phyloP scores from a whole-genome alignment of 2,113 vertebrate species.

The Platichthys stellatus region DNA sequence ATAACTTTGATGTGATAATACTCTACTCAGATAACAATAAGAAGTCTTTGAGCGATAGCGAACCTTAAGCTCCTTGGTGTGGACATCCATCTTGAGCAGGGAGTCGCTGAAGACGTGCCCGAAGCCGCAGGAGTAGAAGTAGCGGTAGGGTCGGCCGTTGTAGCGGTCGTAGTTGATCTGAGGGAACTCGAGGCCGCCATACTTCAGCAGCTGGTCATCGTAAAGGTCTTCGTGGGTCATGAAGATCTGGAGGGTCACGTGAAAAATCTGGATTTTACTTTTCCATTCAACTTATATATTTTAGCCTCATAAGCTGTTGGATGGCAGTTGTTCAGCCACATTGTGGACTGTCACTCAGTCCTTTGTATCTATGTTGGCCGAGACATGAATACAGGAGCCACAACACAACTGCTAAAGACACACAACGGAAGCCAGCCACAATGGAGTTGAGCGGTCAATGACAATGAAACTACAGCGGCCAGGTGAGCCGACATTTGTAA shows the following conservation, averaged over 20 bases:
- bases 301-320: not conserved
- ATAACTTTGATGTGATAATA: slow-evolving; percentile 49
- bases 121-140: slow-evolving; percentile 92
- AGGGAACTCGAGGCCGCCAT: slow-evolving; percentile 91
- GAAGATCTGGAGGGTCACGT: slow-evolving; percentile 82
- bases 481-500: not conserved
- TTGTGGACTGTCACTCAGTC: too few species aligned
- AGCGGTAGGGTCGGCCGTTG: slow-evolving; percentile 87
- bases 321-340: not conserved
- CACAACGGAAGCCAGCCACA: too few species aligned
- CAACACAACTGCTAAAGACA: too few species aligned
- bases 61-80: slow-evolving; percentile 92
- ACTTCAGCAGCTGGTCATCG: slow-evolving; percentile 81
- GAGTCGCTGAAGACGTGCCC: slow-evolving; percentile 88
- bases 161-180: slow-evolving; percentile 88
- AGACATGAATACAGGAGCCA: too few species aligned
- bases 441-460: too few species aligned
- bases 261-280: not conserved
- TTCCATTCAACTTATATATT: not conserved
- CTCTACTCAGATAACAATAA: slow-evolving; percentile 25
- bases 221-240: slow-evolving; percentile 89
- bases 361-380: too few species aligned
- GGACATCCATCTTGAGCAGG: slow-evolving; percentile 89
- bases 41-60: slow-evolving; percentile 31
- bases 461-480: too few species aligned